phyloP scores from a whole-genome alignment of 2,888 invertebrate genomes.

The Caradrina clavipalpis region DNA sequence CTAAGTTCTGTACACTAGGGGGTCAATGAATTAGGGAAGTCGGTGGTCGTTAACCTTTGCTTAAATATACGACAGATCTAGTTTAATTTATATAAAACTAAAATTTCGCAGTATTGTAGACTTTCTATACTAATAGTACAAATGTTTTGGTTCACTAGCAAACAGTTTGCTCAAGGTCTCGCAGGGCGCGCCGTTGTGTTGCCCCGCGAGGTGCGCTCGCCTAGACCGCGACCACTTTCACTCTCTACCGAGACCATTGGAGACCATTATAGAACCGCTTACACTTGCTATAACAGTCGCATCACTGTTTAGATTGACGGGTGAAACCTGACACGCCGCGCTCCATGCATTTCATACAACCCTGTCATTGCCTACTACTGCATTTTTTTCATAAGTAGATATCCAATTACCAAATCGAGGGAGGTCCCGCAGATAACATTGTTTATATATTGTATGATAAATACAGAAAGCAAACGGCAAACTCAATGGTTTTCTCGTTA shows the following conservation, averaged over 20 bases:
- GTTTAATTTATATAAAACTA: slow-evolving; percentile 22
- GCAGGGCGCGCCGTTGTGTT: slow-evolving; percentile 61
- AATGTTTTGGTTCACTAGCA: slow-evolving; percentile 56
- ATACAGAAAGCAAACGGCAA: slow-evolving; percentile 40
- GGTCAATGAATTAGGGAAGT: slow-evolving; percentile 35
- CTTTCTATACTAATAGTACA: slow-evolving; percentile 30
- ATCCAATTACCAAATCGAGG: slow-evolving; percentile 54
- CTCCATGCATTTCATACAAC: slow-evolving; percentile 53
- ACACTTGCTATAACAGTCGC: slow-evolving; percentile 62
- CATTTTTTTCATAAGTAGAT: slow-evolving; percentile 50
- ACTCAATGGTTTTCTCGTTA: slow-evolving; percentile 53
- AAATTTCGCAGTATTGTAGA: slow-evolving; percentile 25
- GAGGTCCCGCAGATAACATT: slow-evolving; percentile 58
- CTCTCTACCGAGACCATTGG: slow-evolving; percentile 79
- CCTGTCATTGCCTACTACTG: slow-evolving; percentile 50
- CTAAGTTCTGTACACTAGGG: slow-evolving; percentile 27
- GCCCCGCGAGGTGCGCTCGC: slow-evolving; percentile 72
- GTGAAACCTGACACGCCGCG: slow-evolving; percentile 57
- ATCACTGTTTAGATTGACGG: slow-evolving; percentile 60
- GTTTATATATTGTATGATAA: slow-evolving; percentile 44
- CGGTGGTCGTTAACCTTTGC: slow-evolving; percentile 11
- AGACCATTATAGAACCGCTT: slow-evolving; percentile 67
- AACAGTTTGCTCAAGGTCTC: slow-evolving; percentile 71
- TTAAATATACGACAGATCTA: slow-evolving; percentile 7
- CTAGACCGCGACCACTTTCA: slow-evolving; percentile 85